Conservation (phyloP, 2,888 invertebrate species). For the Conomelus anceps region DNA sequence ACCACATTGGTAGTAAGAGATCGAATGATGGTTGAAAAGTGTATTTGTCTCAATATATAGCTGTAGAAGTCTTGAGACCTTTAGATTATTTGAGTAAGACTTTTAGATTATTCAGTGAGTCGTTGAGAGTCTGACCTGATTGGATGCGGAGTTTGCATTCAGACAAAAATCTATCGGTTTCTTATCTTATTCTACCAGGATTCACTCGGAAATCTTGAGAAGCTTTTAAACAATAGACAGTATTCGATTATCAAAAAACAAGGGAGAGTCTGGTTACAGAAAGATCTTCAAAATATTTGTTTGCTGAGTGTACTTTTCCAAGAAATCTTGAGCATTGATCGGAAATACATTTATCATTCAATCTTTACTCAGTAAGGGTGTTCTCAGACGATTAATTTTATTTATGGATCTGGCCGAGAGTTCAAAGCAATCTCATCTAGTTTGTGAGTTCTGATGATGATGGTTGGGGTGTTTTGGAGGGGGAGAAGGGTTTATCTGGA, state of each 20-base stretch:
- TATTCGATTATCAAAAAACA: not conserved
- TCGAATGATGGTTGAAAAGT: too few relatives aligned
- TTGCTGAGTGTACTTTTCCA: not conserved
- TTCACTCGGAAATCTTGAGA: not conserved
- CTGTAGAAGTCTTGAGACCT: too few relatives aligned
- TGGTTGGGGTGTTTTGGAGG: not conserved
- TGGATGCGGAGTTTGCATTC: not conserved
- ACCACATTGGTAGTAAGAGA: too few relatives aligned
- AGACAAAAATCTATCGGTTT: not conserved
- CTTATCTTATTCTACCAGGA: too few relatives aligned
- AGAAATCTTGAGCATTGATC: not conserved
- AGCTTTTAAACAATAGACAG: not conserved
- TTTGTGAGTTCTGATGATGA: not conserved
- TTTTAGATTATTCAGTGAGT: not conserved
- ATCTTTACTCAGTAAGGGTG: not conserved
- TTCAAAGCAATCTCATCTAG: not conserved
- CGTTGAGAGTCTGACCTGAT: not conserved
- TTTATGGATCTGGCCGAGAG: not conserved
- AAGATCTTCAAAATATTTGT: not conserved
- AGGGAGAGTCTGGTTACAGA: not conserved
- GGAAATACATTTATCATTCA: not conserved
- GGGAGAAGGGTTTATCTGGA: not conserved
- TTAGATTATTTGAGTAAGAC: not conserved
- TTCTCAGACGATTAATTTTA: not conserved
- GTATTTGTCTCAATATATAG: too few relatives aligned